These are phyloP conservation scores for Bubo blakistoni DNA, from an alignment of 2,113 vertebrate species.

Conservation along the genomic window DNA sequence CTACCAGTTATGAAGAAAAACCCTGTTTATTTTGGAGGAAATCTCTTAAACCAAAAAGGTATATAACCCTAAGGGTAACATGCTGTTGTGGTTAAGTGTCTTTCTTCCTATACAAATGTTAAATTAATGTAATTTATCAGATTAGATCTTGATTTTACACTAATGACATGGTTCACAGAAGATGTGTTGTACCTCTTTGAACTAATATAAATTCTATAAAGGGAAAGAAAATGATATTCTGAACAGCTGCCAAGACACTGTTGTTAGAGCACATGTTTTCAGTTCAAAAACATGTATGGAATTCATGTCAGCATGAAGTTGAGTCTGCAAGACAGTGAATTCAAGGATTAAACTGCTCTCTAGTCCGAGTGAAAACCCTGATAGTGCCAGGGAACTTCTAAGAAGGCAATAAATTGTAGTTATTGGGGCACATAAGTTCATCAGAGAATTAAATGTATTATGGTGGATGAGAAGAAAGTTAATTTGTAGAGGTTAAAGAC, in stretches of 20 bases:
- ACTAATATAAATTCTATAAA: background rate
- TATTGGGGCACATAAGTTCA: background rate
- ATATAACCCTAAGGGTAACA: background rate
- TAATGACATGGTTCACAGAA: conserved; percentile 6
- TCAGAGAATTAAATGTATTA: background rate
- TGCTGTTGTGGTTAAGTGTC: background rate
- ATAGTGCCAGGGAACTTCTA: background rate
- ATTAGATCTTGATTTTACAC: conserved; percentile 37
- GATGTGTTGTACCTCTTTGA: background rate
- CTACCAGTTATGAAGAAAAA: background rate
- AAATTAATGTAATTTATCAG: conserved; percentile 12
- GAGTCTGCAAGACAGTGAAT: background rate
- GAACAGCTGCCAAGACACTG: background rate
- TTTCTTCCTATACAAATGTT: conserved; percentile 1
- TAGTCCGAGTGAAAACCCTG: background rate
- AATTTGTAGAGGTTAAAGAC: background rate
- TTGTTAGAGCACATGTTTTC: conserved; percentile 26
- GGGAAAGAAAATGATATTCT: background rate
- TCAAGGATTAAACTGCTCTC: background rate
- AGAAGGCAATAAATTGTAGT: background rate
- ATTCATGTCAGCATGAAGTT: conserved; percentile 25
- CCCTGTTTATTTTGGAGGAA: background rate
- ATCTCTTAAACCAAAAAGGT: background rate
- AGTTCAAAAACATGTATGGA: conserved; percentile 14
- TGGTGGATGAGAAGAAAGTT: background rate